Percentiles rank a stretch among this genome's conserved stretches.
phyloP scores from a whole-genome alignment of 2,113 vertebrate species.

The Ammospiza caudacuta region DNA sequence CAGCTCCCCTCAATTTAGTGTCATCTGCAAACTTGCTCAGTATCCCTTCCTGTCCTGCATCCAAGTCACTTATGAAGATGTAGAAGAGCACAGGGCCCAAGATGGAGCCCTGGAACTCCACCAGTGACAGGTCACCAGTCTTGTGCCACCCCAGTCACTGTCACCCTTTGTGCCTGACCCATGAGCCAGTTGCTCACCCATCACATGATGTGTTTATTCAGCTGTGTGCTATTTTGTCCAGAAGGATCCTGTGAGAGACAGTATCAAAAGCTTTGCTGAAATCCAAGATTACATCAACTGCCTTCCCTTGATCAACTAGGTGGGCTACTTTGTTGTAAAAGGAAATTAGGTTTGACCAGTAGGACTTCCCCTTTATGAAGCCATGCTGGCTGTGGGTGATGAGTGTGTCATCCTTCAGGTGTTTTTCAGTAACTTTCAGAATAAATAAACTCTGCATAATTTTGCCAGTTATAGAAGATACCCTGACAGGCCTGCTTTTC shows the following conservation, averaged over 20 bases:
- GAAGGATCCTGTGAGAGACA: not conserved
- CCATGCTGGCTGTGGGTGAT: not conserved
- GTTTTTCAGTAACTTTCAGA: not conserved
- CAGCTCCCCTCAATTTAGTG: not conserved
- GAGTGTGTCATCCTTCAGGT: not conserved
- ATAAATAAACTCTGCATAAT: not conserved
- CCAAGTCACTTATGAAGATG: not conserved
- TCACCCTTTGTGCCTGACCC: not conserved
- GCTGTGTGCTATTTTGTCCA: not conserved
- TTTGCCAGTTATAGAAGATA: not conserved
- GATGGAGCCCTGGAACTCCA: not conserved
- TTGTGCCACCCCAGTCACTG: not conserved
- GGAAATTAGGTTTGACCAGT: not conserved
- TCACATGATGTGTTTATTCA: not conserved
- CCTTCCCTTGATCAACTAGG: not conserved
- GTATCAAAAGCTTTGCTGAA: not conserved
- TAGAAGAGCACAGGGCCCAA: not conserved
- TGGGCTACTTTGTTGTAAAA: not conserved
- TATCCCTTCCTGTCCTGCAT: not conserved
- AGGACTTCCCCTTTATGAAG: not conserved
- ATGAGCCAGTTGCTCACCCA: not conserved
- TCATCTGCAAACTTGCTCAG: not conserved
- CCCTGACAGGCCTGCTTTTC: not conserved
- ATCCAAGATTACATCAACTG: not conserved
- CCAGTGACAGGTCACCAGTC: not conserved